Conservation (phyloP, 2,888 invertebrate species). For the Drosophila anceps region DNA sequence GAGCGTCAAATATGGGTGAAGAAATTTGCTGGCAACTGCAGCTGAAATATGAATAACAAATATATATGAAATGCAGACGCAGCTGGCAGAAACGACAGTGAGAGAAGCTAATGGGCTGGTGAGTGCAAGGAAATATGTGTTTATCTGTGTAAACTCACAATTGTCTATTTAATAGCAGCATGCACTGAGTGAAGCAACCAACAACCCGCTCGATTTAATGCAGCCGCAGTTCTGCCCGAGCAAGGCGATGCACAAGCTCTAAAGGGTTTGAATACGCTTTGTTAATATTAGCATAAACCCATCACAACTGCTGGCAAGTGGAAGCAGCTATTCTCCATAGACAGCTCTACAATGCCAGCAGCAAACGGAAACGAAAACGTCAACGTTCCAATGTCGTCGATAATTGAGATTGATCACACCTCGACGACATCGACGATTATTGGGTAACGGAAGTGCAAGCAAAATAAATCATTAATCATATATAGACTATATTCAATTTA, state of each 20-base stretch:
- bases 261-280: slow-evolving; percentile 21
- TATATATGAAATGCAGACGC: neutral
- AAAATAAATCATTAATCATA: neutral
- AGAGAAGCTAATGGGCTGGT: too few relatives aligned
- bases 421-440: slow-evolving; percentile 31
- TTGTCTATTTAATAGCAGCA: too few relatives aligned
- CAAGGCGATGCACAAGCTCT: slow-evolving; percentile 6
- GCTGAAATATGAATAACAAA: neutral
- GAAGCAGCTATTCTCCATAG: slow-evolving; percentile 42
- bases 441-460: slow-evolving; percentile 3
- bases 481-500: neutral
- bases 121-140: too few relatives aligned
- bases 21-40: neutral
- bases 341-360: neutral
- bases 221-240: too few relatives aligned
- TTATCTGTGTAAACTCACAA: too few relatives aligned
- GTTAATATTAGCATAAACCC: slow-evolving; percentile 8
- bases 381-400: slow-evolving; percentile 29
- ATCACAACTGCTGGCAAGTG: slow-evolving; percentile 34
- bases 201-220: too few relatives aligned
- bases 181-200: too few relatives aligned
- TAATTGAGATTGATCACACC: slow-evolving; percentile 64
- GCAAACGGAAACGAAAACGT: slow-evolving; percentile 17
- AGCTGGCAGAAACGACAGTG: neutral
- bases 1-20: neutral